Conservation (phyloP, 2,888 invertebrate genomes). For the Drosophila flavopinicola region DNA sequence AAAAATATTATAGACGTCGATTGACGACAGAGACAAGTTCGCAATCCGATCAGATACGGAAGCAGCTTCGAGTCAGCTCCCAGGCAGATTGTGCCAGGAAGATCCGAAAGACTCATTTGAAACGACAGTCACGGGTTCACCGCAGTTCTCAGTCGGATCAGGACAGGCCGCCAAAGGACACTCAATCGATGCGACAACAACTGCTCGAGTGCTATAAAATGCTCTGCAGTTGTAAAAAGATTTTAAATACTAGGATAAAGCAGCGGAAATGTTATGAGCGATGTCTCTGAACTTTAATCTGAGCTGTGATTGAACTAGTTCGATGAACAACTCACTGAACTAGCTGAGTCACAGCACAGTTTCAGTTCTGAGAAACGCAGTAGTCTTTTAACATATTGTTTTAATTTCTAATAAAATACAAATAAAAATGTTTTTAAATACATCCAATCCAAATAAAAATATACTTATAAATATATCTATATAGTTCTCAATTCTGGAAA, state of each 20-base stretch:
- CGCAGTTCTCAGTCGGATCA: not conserved
- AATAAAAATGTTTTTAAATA: slow-evolving; percentile 1
- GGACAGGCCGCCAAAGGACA: too few species aligned
- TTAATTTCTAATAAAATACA: not conserved
- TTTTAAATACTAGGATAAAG: slow-evolving; percentile 34
- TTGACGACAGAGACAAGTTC: not conserved
- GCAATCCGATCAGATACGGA: too few species aligned
- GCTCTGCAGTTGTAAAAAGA: slow-evolving; percentile 36
- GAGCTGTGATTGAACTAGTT: slow-evolving; percentile 16
- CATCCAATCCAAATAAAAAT: slow-evolving; percentile 4
- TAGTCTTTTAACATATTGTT: slow-evolving; percentile 1
- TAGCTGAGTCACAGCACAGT: slow-evolving; percentile 16
- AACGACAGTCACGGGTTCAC: too few species aligned
- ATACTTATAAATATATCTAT: not conserved
- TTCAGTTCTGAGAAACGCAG: slow-evolving; percentile 4
- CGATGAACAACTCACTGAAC: not conserved
- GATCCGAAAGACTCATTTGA: too few species aligned
- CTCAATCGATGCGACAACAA: slow-evolving; percentile 9
- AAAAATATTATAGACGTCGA: slow-evolving; percentile 17
- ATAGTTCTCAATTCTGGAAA: not conserved
- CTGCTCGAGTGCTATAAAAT: slow-evolving; percentile 21
- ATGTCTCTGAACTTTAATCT: slow-evolving; percentile 7
- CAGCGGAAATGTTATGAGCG: not conserved
- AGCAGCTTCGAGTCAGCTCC: too few species aligned
- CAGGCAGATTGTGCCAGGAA: too few species aligned